A percentile compares a stretch with the other conserved stretches of the same genome.
Evolutionary conservation across 2,888 invertebrate genomes (phyloP).

Genomic region (Oscheius sp.): DNA sequence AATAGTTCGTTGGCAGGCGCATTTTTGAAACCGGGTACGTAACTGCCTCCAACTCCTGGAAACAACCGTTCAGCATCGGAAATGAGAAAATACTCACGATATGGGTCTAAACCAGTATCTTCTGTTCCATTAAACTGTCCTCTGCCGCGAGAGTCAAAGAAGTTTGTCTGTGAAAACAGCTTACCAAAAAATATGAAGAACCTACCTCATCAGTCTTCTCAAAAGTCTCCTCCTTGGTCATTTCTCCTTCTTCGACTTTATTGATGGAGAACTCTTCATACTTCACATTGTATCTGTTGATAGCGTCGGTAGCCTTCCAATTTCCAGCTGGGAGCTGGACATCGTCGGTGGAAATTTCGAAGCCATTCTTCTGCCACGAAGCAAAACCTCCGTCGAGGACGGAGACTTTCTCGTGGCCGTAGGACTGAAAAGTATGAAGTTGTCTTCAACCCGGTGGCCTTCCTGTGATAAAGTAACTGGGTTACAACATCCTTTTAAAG

Average conservation of each 20-base stretch:
- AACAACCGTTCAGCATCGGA: neutral
- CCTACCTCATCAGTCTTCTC: constrained; percentile 48
- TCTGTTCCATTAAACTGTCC: constrained; percentile 68
- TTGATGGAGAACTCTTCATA: constrained; percentile 61
- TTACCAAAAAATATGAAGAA: neutral
- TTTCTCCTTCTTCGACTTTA: constrained; percentile 26
- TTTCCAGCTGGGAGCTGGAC: constrained; percentile 49
- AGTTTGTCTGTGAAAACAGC: constrained; percentile 53
- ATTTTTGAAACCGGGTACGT: constrained; percentile 62
- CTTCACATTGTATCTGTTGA: constrained; percentile 46
- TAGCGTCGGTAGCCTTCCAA: constrained; percentile 50
- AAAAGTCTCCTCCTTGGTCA: constrained; percentile 43
- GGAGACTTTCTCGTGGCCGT: constrained; percentile 66
- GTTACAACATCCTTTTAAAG: no score
- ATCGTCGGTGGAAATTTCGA: constrained; percentile 50
- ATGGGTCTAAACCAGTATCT: constrained; percentile 59
- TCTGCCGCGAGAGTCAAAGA: constrained; percentile 63
- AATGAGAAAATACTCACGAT: constrained; percentile 37
- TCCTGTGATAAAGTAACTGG: no score
- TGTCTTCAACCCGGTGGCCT: no score
- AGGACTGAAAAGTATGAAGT: constrained; percentile 46
- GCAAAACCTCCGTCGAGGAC: constrained; percentile 65
- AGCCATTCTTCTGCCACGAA: constrained; percentile 52
- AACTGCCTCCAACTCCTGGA: constrained; percentile 58
- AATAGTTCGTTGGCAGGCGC: constrained; percentile 55